Percentiles rank a stretch among this genome's conserved stretches.
Evolutionary conservation across 2,888 invertebrate species (phyloP).

Genomic region (Ormia ochracea): DNA sequence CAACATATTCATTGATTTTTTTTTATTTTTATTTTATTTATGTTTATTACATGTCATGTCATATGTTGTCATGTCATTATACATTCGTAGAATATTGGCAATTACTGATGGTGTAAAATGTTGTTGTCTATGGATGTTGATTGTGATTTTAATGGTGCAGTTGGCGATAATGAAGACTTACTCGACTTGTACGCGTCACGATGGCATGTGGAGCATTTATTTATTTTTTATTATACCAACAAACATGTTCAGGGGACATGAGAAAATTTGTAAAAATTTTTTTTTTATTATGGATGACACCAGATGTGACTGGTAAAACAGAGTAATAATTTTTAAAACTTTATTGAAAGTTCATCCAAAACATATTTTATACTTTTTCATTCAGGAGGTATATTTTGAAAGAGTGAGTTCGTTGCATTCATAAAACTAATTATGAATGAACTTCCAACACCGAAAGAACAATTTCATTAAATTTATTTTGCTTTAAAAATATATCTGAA

Average conservation of each 20-base stretch:
- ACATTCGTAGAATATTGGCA: slow-evolving; percentile 32
- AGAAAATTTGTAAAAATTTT: slow-evolving; percentile 47
- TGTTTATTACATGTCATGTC: slow-evolving; percentile 56
- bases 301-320: neutral
- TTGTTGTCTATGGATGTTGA: slow-evolving; percentile 54
- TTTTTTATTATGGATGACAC: slow-evolving; percentile 18
- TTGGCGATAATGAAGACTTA: slow-evolving; percentile 44
- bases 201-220: slow-evolving; percentile 23
- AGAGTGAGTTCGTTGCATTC: too few relatives aligned
- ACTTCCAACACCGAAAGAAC: too few relatives aligned
- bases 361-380: neutral
- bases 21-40: slow-evolving; percentile 28
- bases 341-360: slow-evolving; percentile 13
- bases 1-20: slow-evolving; percentile 46
- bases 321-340: neutral
- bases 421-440: too few relatives aligned
- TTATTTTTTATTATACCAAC: slow-evolving; percentile 46
- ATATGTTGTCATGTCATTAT: slow-evolving; percentile 42
- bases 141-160: slow-evolving; percentile 45
- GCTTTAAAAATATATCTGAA: too few relatives aligned
- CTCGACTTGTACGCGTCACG: slow-evolving; percentile 20
- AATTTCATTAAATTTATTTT: too few relatives aligned
- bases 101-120: slow-evolving; percentile 48
- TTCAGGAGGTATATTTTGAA: neutral
- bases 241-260: slow-evolving; percentile 33